Evolutionary conservation across 2,888 invertebrate species (phyloP).

Genomic region (Choreutis nemorana): DNA sequence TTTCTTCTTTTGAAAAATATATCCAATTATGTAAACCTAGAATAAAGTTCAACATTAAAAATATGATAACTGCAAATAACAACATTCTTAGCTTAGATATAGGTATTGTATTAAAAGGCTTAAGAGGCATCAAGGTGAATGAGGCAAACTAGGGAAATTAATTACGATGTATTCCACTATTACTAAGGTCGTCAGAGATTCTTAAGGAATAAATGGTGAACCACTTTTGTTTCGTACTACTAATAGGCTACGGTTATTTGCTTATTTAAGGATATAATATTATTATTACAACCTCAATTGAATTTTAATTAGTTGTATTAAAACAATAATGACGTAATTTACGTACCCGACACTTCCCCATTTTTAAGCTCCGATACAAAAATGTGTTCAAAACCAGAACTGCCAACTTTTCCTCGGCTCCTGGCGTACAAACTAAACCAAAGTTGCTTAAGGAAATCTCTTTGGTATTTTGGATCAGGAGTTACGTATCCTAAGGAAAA

Average conservation of each 20-base stretch:
- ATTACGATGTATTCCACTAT: too few species aligned
- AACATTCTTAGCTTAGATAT: too few species aligned
- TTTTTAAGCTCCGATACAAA: constrained; percentile 88
- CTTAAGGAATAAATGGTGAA: too few species aligned
- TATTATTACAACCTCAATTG: too few species aligned
- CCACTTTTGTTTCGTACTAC: too few species aligned
- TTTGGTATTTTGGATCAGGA: constrained; percentile 73
- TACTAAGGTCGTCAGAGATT: too few species aligned
- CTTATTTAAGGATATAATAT: too few species aligned
- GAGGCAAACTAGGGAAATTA: too few species aligned
- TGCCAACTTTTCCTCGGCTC: constrained; percentile 79
- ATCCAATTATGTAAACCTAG: constrained; percentile 92
- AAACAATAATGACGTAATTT: neutral
- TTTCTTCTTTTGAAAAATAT: constrained; percentile 81
- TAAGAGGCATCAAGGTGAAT: too few species aligned
- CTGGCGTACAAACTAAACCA: constrained; percentile 88
- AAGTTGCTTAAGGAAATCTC: constrained; percentile 74
- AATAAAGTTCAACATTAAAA: constrained; percentile 9
- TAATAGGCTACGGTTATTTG: too few species aligned
- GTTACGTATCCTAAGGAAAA: constrained; percentile 59
- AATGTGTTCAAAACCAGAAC: constrained; percentile 93
- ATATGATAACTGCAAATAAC: neutral
- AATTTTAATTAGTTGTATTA: too few species aligned
- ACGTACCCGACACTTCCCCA: constrained; percentile 70
- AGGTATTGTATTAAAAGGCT: too few species aligned